Base-by-base conservation (phyloP, 2,113 vertebrate genomes). In the Heliornis fulica region DNA sequence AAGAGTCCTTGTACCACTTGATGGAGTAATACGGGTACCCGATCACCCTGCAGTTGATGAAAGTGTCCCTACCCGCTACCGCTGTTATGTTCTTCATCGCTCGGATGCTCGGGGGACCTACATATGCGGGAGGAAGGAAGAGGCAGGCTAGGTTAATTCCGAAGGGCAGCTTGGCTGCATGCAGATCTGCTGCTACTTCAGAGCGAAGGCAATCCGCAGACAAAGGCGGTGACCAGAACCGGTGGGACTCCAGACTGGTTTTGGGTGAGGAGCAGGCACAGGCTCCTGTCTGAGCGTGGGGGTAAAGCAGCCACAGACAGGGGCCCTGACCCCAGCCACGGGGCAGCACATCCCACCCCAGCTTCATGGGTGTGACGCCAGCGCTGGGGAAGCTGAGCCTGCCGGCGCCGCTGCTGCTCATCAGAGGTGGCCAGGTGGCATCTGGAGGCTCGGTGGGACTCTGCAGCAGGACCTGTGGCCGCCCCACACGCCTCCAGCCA, bases 11-110 rank as follows among this genome's bases (percentile, higher is more conserved):
- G 97, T 99, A 99, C 99, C 99, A 99, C 97, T 99, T 99, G 98
- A 99, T 99, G 94, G 99, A 99, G 97, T 99, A 99, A 96, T 99
- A 99, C 0, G 99, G 99, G 95, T 99, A 99, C 76, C 99, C 99
- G 57, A 99, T 99, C 96, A 99, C 99, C 96, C 99, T 98, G 96
- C 99, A 99, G 98, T 99, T 99, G 98, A 99, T 99, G 94, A 99
- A 99, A 90, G 99, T 98, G 98, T 99, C 99, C 96, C 99, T 98
- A 93, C 99, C 99, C 31, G 99, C 99, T 57, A 99, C 99, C 0
- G 99, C 99, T 0, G 99, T 99, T 97, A 99, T 99, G 98, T 99
- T 99, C 96, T 98, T 98, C 99, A 99, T 99, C 2, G 99, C 98
- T 16, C 99, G 98, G 97, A 99, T 99, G 96, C 99, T 99, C 34